Evolutionary conservation across 2,113 vertebrate species (phyloP), one percentile per base, ranked within the genome.

Genomic region (Melanerpes aurifrons): DNA sequence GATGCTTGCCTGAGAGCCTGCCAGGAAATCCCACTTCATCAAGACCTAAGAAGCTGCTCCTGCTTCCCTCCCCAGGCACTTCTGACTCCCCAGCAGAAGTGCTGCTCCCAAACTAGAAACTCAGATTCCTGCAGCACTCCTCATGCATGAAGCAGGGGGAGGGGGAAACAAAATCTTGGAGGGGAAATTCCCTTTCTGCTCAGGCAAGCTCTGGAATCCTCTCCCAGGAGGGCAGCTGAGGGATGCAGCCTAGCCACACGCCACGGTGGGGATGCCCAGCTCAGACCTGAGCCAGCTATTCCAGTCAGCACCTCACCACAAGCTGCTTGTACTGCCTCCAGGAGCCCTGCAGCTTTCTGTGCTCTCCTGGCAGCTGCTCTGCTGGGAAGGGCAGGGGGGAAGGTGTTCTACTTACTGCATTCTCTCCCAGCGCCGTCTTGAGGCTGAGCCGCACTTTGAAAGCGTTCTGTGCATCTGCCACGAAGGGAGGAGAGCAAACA

Each of bases 371-470:
- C 35, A 92, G 64, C 68, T 83, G 85, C 12, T 66, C 80, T 69
- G 22, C 54, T 54, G 83, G 82, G 50, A 90, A 82, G 56, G 96
- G 67, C 50, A 80, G 7, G 37, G 7, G 37, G 91, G 64, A 74
- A 90, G 48, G 76, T 80, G 58, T 22, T 96, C 61, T 93, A 98
- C 99, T 94, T 98, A 99, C 99, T 80, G 99, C 98, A 35, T 98
- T 57, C 37, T 98, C 94, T 96, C 98, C 98, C 92, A 99, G 97
- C 91, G 98, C 99, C 61, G 97, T 98, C 96, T 96, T 98, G 96
- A 99, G 98, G 97, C 99, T 99, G 94, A 99, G 96, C 85, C 99
- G 98, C 68, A 99, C 99, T 98, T 99, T 98, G 97, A 98, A 98
- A 90, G 98, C 98, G 82, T 98, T 94, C 87, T 98, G 91, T 92